phyloP scores from a whole-genome alignment of 2,113 vertebrate genomes.

The Nicator chloris region DNA sequence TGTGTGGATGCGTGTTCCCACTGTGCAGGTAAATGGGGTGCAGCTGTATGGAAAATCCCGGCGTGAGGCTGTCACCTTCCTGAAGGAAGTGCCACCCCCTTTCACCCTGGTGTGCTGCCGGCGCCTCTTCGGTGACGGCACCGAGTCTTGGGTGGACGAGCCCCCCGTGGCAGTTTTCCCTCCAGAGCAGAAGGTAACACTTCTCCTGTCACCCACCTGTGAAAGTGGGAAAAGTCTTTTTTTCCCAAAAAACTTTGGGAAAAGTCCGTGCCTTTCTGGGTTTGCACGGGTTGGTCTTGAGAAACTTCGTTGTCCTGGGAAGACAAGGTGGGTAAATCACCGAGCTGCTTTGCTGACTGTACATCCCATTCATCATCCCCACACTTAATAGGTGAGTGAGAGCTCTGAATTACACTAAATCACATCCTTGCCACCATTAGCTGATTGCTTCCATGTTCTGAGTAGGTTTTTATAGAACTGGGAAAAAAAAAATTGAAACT shows the following conservation, averaged over 20 bases:
- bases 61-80: slow-evolving; percentile 88
- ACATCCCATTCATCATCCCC: slow-evolving; percentile 56
- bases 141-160: slow-evolving; percentile 71
- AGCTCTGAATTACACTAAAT: slow-evolving; percentile 63
- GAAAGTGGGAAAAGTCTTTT: not conserved
- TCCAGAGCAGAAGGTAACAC: slow-evolving; percentile 53
- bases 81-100: slow-evolving; percentile 90
- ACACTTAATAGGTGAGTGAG: slow-evolving; percentile 56
- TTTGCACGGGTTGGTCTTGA: not conserved
- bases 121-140: slow-evolving; percentile 76
- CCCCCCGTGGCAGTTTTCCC: not conserved
- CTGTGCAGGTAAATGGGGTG: slow-evolving; percentile 85
- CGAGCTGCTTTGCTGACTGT: slow-evolving; percentile 25
- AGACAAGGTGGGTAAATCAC: slow-evolving; percentile 63
- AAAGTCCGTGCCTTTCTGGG: not conserved
- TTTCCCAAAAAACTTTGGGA: too few species aligned
- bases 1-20: not conserved
- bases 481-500: not conserved
- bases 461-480: slow-evolving; percentile 55
- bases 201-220: not conserved
- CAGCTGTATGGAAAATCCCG: slow-evolving; percentile 88
- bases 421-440: slow-evolving; percentile 68
- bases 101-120: slow-evolving; percentile 94
- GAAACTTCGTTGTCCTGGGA: slow-evolving; percentile 35
- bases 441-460: slow-evolving; percentile 71